Evolutionary conservation across 2,113 vertebrate species (phyloP).

Genomic region (Lutjanus erythropterus): DNA sequence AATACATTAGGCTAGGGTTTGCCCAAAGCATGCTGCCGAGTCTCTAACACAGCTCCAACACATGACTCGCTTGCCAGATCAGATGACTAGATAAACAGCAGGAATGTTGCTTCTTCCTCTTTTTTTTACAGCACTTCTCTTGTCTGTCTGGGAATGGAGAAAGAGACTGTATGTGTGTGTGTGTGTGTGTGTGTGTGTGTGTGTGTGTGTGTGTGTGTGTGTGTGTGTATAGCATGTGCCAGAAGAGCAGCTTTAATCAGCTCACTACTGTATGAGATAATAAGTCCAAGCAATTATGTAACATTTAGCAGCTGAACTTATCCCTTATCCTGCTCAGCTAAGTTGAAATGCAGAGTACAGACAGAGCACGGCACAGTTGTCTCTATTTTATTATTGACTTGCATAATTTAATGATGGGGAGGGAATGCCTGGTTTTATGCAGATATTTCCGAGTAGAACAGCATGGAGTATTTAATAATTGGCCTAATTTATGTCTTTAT

Average conservation of each 20-base stretch:
- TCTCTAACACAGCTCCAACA: conserved; percentile 51
- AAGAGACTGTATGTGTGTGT: neutral
- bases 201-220: conserved; percentile 1
- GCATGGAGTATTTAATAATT: conserved; percentile 23
- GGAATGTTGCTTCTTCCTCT: conserved; percentile 75
- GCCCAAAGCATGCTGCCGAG: conserved; percentile 60
- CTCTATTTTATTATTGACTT: conserved; percentile 41
- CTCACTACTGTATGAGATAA: conserved; percentile 53
- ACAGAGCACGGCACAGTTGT: conserved; percentile 16
- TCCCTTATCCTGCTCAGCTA: conserved; percentile 35
- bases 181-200: conserved; percentile 13
- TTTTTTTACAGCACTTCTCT: conserved; percentile 48
- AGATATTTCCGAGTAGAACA: conserved; percentile 1
- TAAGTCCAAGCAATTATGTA: conserved; percentile 56
- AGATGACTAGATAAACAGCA: conserved; percentile 82
- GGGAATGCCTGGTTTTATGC: conserved; percentile 6
- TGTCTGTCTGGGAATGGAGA: conserved; percentile 32
- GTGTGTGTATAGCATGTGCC: conserved; percentile 24
- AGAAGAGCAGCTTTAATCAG: conserved; percentile 59
- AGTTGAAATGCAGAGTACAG: conserved; percentile 30
- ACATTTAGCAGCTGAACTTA: conserved; percentile 54
- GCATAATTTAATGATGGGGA: conserved; percentile 39
- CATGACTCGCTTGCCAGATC: conserved; percentile 79
- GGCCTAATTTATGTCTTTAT: conserved; percentile 45
- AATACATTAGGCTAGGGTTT: conserved; percentile 31